Evolutionary conservation across 2,888 invertebrate species (phyloP), one percentile per base, ranked within the genome.

Genomic region (Hermaeophaga mercurialis): DNA sequence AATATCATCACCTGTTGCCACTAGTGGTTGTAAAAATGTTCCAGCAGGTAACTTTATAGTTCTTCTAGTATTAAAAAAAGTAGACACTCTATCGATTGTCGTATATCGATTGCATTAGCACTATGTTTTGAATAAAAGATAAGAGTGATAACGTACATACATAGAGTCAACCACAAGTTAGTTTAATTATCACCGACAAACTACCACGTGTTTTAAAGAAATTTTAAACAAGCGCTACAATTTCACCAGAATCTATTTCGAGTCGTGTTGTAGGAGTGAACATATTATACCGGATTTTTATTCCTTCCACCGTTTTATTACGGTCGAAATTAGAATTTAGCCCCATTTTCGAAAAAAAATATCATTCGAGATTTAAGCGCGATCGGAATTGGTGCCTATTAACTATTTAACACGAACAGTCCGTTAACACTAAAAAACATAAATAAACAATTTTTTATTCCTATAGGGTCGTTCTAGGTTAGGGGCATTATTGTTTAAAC

Each of bases 81-180:
- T 18, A 50, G 50, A 24, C 54, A 62, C 61, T 56, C 49, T 64
- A 66, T 66, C 47, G 68, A 69, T 70, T 69, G 64, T 64, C 57
- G 61, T 66, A 59, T 70, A 71, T 70, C 68, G 71, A 70, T 69
- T 68, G 34, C 50, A 52, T 43, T 33, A 34, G 33, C 55, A 62
- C 50, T 43, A 24, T 48, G 14, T 50, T 50, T 50, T 50, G 12
- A 22, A 43, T 33, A 39, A 52, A 43, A 43, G 31, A 50, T 41
- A 50, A 50, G 28, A 33, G 12, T 31, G 49, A 50, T 50, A 50
- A 50, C 19, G 28, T 11, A 18, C 50, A 50, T 41, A 41, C 9
- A 24, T 14, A 43, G 12, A 33, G 2, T 15, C 31, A 9, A 11
- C 15, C 12, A 43, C 22, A 24, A 14, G 24, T 1, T 26, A 43